Percentiles rank a stretch among this genome's conserved stretches.
Evolutionary conservation across 2,797 vertebrate genomes (phyloP).

Genomic region (Coregonus sp.): DNA sequence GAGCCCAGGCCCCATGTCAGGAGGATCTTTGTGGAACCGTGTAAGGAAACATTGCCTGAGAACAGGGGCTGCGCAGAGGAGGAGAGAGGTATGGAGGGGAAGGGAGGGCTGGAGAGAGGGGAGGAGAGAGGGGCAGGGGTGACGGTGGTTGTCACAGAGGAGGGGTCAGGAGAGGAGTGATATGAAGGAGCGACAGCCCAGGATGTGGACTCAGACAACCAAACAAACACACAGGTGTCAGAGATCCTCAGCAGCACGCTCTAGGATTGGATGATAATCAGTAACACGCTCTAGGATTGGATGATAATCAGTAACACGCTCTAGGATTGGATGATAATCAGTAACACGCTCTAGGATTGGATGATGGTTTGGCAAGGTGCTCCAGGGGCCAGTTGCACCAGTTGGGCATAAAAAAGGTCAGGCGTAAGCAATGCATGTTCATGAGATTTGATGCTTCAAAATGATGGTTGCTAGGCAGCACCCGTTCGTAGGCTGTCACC

Average conservation of each 20-base stretch:
- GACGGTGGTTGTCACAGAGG: constrained; percentile 52
- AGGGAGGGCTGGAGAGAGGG: background rate
- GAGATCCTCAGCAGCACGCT: constrained; percentile 90
- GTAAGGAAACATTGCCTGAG: constrained; percentile 61
- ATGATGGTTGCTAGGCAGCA: too few species aligned
- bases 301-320: too few species aligned
- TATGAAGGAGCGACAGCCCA: constrained; percentile 56
- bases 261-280: background rate
- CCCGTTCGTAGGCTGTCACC: too few species aligned
- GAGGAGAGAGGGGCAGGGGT: constrained; percentile 30
- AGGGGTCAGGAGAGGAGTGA: constrained; percentile 35
- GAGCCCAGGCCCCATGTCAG: constrained; percentile 75
- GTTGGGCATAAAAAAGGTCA: too few species aligned
- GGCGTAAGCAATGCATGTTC: too few species aligned
- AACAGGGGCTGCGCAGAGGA: constrained; percentile 62
- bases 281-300: too few species aligned
- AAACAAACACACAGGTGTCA: constrained; percentile 73
- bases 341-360: too few species aligned
- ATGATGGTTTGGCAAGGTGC: too few species aligned
- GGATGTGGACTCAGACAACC: constrained; percentile 76
- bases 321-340: too few species aligned
- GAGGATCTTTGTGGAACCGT: constrained; percentile 82
- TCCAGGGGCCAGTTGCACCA: too few species aligned
- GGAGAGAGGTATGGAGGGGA: constrained; percentile 20
- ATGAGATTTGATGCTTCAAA: too few species aligned